These are phyloP conservation scores for Cassiopea andromeda DNA, from an alignment of 30 jellyfish, hydroid and myxozoan genomes.

Conservation along the genomic window DNA sequence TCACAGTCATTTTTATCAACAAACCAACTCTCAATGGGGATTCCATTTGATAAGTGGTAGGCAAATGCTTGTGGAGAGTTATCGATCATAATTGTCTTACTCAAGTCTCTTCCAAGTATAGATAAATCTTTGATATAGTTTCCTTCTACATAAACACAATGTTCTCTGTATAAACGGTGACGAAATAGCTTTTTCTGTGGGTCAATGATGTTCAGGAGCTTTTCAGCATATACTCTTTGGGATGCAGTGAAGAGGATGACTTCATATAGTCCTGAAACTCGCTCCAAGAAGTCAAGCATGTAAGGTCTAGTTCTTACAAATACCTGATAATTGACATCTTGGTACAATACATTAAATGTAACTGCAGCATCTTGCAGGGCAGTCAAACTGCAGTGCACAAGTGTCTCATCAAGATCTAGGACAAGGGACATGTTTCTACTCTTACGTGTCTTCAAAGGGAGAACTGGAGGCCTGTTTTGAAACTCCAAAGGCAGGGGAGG, in stretches of 20 bases:
- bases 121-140: constrained; percentile 93
- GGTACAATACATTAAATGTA: constrained; percentile 85
- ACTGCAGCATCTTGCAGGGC: constrained; percentile 84
- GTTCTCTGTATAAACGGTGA: constrained; percentile 96
- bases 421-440: constrained; percentile 88
- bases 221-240: constrained; percentile 94
- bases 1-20: constrained; percentile 96
- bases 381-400: constrained; percentile 95
- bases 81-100: constrained; percentile 90
- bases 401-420: constrained; percentile 95
- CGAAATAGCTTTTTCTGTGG: constrained; percentile 88
- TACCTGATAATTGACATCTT: constrained; percentile 81
- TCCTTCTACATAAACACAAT: constrained; percentile 95
- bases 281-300: constrained; percentile 84
- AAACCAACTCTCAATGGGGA: constrained; percentile 99
- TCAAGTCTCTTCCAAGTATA: constrained; percentile 93
- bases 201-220: constrained; percentile 88
- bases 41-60: constrained; percentile 94
- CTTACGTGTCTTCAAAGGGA: constrained; percentile 93
- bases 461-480: constrained; percentile 72
- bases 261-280: constrained; percentile 85
- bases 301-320: constrained; percentile 94
- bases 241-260: constrained; percentile 97
- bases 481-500: constrained; percentile 90
- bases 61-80: constrained; percentile 99